Evolutionary conservation across 2,797 vertebrate genomes (phyloP), one percentile per base, ranked within the genome.

Genomic region (Rhincodon typus): DNA sequence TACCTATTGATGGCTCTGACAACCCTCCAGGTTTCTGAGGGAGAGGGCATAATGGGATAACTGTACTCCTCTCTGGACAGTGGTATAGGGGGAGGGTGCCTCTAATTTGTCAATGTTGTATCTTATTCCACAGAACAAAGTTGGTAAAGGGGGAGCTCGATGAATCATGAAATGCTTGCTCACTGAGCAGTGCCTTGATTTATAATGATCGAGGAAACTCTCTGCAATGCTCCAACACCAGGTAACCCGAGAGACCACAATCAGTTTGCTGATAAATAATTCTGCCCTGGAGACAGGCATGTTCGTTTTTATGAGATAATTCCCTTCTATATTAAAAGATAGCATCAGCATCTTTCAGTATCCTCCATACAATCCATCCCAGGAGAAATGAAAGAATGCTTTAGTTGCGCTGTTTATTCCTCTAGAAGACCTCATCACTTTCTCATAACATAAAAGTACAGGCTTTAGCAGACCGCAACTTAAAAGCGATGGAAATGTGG

Each of bases 41-140:
- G 96, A 86, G 95, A 95, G 96, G 82, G 95, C 97, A 98, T 98
- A 98, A 98, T 98, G 96, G 97, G 97, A 70, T 96, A 96, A 97
- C 98, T 98, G 97, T 98, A 96, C 96, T 96, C 96, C 46, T 79
- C 96, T 69, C 53, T 96, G 96, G 96, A 97, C 96, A 96, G 96
- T 91, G 95, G 96, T 96, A 96, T 96, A 96, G 90, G 90, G 62
- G 90, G 96, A 96, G 97, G 97, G 97, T 97, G 96, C 97, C 97
- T 98, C 98, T 98, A 98, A 98, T 98, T 98, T 98, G 98, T 98
- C 98, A 97, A 97, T 98, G 97, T 98, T 98, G 97, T 98, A 98
- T 98, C 98, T 98, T 97, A 98, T 98, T 98, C 98, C 98, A 97
- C 96, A 67, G 97, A 98, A 98, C 97, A 98, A 98, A 98, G 98